Evolutionary conservation across 2,113 vertebrate species (phyloP).

Genomic region (Sardina pilchardus): DNA sequence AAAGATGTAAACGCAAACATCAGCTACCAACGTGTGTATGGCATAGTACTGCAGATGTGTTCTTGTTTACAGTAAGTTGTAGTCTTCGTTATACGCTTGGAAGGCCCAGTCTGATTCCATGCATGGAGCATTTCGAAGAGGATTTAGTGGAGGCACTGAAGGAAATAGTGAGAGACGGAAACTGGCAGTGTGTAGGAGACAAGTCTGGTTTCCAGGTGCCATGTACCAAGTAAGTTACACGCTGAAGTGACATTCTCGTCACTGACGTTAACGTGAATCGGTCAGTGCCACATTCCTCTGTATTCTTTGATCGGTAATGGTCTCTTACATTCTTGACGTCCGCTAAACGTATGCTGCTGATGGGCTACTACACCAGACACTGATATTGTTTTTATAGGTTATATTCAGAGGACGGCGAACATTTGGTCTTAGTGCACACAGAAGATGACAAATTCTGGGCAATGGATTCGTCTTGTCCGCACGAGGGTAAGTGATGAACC

Average conservation of each 20-base stretch:
- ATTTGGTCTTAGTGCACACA: slow-evolving; percentile 61
- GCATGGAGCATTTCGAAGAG: slow-evolving; percentile 60
- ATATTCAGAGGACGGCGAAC: slow-evolving; percentile 65
- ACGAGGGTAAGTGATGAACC: slow-evolving; percentile 58
- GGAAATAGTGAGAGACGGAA: slow-evolving; percentile 57
- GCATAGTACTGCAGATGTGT: neutral
- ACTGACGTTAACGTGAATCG: neutral
- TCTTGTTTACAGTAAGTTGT: neutral
- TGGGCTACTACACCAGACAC: neutral
- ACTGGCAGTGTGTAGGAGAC: slow-evolving; percentile 63
- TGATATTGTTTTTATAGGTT: slow-evolving; percentile 46
- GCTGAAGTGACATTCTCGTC: neutral
- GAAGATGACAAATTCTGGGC: slow-evolving; percentile 61
- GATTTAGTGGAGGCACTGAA: slow-evolving; percentile 62
- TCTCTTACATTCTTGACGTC: neutral
- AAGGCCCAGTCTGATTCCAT: neutral
- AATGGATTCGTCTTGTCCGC: slow-evolving; percentile 70
- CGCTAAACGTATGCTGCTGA: neutral
- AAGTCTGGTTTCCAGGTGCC: slow-evolving; percentile 49
- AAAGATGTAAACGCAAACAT: neutral
- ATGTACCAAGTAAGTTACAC: slow-evolving; percentile 62
- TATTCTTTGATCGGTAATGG: too few relatives aligned
- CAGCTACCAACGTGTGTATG: neutral
- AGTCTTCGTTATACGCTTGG: neutral
- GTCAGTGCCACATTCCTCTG: too few relatives aligned